phyloP scores from a whole-genome alignment of 2,113 vertebrate species.

The Montifringilla adamsi region DNA sequence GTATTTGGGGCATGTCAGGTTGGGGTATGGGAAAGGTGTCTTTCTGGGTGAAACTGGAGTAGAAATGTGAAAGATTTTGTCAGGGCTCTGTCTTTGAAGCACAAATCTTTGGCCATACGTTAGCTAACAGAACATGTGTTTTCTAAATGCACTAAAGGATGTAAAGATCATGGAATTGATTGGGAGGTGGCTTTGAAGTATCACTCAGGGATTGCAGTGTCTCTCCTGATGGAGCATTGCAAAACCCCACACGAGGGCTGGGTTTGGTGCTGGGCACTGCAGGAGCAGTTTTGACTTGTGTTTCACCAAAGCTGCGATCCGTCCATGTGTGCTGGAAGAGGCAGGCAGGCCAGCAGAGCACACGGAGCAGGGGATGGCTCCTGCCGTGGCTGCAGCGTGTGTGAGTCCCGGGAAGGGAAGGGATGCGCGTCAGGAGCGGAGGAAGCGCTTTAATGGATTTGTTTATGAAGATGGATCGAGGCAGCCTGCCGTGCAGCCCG shows the following conservation, averaged over 20 bases:
- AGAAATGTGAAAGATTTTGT: not conserved
- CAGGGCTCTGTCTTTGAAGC: not conserved
- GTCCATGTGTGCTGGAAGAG: fast-evolving
- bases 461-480: constrained; percentile 39
- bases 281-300: not conserved
- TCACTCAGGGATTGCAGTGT: not conserved
- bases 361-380: not conserved
- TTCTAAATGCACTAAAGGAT: not conserved
- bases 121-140: not conserved
- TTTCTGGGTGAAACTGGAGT: not conserved
- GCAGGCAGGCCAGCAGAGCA: not conserved
- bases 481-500: constrained; percentile 19
- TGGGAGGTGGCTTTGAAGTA: not conserved
- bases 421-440: not conserved
- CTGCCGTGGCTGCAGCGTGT: not conserved
- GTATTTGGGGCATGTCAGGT: not conserved
- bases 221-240: not conserved
- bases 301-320: not conserved
- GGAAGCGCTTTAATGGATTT: constrained; percentile 34
- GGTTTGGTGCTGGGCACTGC: not conserved
- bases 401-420: not conserved
- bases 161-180: not conserved
- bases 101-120: fast-evolving
- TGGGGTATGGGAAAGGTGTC: not conserved
- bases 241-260: fast-evolving